phyloP scores from a whole-genome alignment of 2,888 invertebrate species.

The Nysson spinosus region DNA sequence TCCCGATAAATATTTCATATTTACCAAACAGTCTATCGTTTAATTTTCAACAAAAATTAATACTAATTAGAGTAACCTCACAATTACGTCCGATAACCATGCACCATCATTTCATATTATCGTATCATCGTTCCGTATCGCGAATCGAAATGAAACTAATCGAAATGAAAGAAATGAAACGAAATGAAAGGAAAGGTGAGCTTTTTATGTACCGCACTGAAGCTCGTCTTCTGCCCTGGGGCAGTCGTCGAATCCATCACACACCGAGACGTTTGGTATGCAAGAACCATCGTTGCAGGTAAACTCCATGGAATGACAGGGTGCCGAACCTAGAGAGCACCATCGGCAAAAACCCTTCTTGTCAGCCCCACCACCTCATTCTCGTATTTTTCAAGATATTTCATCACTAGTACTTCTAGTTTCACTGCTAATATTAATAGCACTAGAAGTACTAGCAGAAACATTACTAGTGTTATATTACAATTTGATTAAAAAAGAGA shows the following conservation, averaged over 20 bases:
- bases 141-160: not conserved
- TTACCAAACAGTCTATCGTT: too few relatives aligned
- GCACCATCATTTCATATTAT: too few relatives aligned
- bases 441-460: too few relatives aligned
- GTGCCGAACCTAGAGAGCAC: constrained; percentile 72
- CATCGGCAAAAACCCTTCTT: constrained; percentile 59
- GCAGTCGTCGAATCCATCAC: constrained; percentile 88
- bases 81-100: too few relatives aligned
- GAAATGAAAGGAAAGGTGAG: constrained; percentile 28
- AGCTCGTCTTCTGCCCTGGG: constrained; percentile 78
- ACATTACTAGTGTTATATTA: too few relatives aligned
- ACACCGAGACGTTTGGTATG: constrained; percentile 83
- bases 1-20: too few relatives aligned
- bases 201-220: constrained; percentile 73
- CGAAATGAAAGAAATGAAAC: not conserved
- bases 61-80: too few relatives aligned
- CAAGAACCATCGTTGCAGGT: constrained; percentile 87
- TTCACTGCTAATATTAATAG: too few relatives aligned
- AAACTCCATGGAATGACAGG: constrained; percentile 79
- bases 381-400: constrained; percentile 16
- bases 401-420: too few relatives aligned
- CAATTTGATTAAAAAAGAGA: too few relatives aligned
- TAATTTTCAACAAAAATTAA: too few relatives aligned
- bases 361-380: constrained; percentile 50
- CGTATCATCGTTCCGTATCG: too few relatives aligned